Conservation (phyloP, 2,888 invertebrate genomes). For the Silvanus unidentatus region DNA sequence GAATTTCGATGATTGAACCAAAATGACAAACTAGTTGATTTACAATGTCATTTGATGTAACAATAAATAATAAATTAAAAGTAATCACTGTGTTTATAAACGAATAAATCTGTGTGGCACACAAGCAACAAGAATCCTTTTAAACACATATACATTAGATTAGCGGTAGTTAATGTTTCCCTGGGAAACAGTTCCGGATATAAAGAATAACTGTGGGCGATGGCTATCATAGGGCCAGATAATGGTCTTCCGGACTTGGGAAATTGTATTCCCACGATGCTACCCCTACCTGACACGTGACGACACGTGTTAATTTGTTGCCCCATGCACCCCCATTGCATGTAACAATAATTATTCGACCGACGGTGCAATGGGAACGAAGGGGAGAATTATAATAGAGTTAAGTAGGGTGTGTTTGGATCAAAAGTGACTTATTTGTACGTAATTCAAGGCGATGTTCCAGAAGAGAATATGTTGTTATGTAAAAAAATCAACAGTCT, state of each 20-base stretch:
- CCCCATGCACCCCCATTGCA: constrained; percentile 1
- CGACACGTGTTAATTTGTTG: constrained; percentile 5
- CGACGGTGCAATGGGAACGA: background rate
- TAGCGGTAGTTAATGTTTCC: constrained; percentile 1
- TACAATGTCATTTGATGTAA: no score
- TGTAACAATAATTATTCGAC: background rate
- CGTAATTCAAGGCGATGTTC: no score
- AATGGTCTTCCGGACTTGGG: constrained; percentile 4
- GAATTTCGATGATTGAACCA: no score
- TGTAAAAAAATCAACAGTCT: no score
- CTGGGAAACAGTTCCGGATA: constrained; percentile 6
- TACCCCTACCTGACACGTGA: constrained; percentile 5
- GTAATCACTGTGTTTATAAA: no score
- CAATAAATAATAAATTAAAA: no score
- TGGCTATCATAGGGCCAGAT: constrained; percentile 2
- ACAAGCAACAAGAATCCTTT: background rate
- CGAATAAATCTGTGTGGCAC: no score
- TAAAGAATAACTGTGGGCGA: constrained; percentile 5
- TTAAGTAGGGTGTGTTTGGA: no score
- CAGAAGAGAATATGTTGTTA: no score
- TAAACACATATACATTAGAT: background rate
- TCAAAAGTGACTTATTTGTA: no score
- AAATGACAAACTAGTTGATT: no score
- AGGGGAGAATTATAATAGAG: background rate
- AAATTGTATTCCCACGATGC: constrained; percentile 3